Conservation (phyloP, 2,888 invertebrate species). For the Eupithecia subumbrata region DNA sequence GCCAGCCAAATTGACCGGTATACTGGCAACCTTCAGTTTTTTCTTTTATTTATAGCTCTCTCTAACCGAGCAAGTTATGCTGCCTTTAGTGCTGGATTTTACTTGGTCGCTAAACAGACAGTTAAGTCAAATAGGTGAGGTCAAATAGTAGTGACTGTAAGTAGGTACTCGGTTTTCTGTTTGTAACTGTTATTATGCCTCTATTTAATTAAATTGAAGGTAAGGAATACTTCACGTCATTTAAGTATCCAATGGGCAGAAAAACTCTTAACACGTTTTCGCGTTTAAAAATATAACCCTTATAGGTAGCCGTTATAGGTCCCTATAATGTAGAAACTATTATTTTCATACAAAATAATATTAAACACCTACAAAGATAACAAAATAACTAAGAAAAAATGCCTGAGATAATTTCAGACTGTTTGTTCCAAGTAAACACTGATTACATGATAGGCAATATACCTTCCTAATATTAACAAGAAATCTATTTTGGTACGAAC, state of each 20-base stretch:
- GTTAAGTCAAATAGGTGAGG: not conserved
- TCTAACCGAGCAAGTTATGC: conserved; percentile 79
- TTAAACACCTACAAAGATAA: not conserved
- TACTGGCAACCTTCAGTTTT: conserved; percentile 83
- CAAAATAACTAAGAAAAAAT: not conserved
- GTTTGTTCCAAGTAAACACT: not conserved
- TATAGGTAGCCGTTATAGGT: not conserved
- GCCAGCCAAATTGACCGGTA: conserved; percentile 83
- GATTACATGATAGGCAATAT: not conserved
- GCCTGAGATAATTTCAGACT: not conserved
- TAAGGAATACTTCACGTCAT: not conserved
- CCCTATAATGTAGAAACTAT: not conserved
- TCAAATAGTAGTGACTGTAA: too few species aligned
- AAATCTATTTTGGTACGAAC: too few species aligned
- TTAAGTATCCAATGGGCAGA: not conserved
- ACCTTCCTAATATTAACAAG: too few species aligned
- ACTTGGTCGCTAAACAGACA: conserved; percentile 1
- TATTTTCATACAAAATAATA: not conserved
- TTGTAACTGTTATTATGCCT: not conserved
- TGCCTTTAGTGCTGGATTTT: conserved; percentile 45
- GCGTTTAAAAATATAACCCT: not conserved
- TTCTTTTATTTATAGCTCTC: conserved; percentile 83
- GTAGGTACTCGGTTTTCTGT: not conserved
- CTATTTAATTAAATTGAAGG: not conserved
- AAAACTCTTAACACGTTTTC: not conserved